These are phyloP conservation scores for Oligia strigilis DNA, from an alignment of 2,888 invertebrate species.

Conservation along the genomic window DNA sequence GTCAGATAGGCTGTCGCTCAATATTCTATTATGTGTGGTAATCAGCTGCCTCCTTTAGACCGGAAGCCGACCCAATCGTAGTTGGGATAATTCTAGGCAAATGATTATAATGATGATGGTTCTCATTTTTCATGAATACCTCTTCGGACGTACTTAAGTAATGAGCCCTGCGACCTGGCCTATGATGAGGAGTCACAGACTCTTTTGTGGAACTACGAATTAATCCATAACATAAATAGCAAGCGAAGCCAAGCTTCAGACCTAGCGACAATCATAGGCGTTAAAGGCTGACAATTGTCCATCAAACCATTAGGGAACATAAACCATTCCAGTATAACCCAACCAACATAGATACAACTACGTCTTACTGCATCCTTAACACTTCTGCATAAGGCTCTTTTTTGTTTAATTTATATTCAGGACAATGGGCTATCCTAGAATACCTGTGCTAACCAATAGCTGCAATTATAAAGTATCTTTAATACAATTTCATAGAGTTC, in stretches of 20 bases:
- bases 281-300: constrained; percentile 54
- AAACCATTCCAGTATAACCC: constrained; percentile 14
- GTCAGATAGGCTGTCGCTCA: background rate
- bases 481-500: background rate
- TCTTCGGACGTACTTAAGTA: background rate
- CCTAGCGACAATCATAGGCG: constrained; percentile 3
- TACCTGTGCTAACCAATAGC: background rate
- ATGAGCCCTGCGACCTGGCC: background rate
- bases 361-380: background rate
- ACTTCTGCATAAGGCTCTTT: background rate
- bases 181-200: background rate
- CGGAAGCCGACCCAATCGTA: no score
- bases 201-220: background rate
- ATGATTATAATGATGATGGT: background rate
- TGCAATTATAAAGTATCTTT: constrained; percentile 22
- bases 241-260: constrained; percentile 18
- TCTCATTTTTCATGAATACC: background rate
- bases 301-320: constrained; percentile 57
- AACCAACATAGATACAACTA: background rate
- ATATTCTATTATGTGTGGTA: background rate
- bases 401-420: constrained; percentile 5
- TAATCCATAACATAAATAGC: background rate
- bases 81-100: background rate
- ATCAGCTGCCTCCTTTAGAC: background rate
- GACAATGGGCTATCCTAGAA: background rate